Percentiles rank a stretch among this genome's conserved stretches.
Conservation (phyloP, 2,113 vertebrate genomes). For the Atractosteus spatula region DNA sequence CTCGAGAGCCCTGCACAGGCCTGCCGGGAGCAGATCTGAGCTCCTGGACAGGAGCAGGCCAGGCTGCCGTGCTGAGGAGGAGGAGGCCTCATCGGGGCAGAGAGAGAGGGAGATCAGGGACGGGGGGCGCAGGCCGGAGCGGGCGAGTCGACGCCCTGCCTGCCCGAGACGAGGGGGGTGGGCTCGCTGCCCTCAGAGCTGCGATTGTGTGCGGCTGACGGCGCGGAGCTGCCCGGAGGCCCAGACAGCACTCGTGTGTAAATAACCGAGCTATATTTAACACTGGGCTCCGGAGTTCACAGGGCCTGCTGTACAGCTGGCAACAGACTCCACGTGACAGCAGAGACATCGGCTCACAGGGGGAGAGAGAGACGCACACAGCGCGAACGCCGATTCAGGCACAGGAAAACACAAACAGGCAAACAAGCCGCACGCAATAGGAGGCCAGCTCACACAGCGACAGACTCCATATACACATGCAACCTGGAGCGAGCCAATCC, state of each 20-base stretch:
- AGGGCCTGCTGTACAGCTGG: conserved; percentile 30
- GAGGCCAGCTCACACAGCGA: neutral
- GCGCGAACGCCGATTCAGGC: neutral
- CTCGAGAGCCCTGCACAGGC: too few species aligned
- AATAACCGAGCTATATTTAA: conserved; percentile 57
- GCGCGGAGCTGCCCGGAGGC: conserved; percentile 22
- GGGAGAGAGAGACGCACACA: conserved; percentile 15
- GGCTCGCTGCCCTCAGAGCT: neutral
- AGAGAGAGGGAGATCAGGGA: conserved; percentile 30
- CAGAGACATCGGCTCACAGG: conserved; percentile 14
- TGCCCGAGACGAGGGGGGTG: neutral
- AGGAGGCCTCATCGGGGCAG: neutral
- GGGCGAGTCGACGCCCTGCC: too few species aligned
- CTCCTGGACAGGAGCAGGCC: too few species aligned
- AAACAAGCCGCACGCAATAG: neutral
- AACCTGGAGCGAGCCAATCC: too few species aligned
- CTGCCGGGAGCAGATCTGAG: too few species aligned
- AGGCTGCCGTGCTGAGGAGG: too few species aligned
- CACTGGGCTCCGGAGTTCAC: conserved; percentile 27
- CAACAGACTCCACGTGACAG: conserved; percentile 33
- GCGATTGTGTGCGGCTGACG: conserved; percentile 13
- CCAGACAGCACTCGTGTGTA: conserved; percentile 37
- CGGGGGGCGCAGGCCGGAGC: too few species aligned
- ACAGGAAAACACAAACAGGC: neutral
- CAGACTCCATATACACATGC: neutral